A percentile compares a stretch with the other conserved stretches of the same genome.
Evolutionary conservation across 2,888 invertebrate genomes (phyloP).

Genomic region (Acanthoscelides obtectus): DNA sequence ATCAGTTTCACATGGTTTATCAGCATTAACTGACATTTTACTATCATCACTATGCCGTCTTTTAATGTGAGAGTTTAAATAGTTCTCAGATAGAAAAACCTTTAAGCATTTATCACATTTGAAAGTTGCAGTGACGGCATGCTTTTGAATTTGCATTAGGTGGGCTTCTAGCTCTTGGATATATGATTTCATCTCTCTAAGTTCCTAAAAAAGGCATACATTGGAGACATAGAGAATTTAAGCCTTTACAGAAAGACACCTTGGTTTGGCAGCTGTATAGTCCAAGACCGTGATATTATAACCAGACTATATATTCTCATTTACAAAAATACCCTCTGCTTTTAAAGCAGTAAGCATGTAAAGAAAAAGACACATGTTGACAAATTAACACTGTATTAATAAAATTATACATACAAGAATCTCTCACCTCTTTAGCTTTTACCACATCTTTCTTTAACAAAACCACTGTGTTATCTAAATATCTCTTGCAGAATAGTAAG

Average conservation of each 20-base stretch:
- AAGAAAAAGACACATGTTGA: too few relatives aligned
- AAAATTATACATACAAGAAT: too few relatives aligned
- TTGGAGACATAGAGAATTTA: too few relatives aligned
- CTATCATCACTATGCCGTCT: slow-evolving; percentile 51
- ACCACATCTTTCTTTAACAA: slow-evolving; percentile 61
- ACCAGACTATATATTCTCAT: too few relatives aligned
- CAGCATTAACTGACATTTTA: slow-evolving; percentile 25
- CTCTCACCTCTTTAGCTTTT: slow-evolving; percentile 50
- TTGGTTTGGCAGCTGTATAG: too few relatives aligned
- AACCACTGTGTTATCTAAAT: slow-evolving; percentile 64
- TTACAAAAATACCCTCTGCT: too few relatives aligned
- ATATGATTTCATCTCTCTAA: slow-evolving; percentile 33
- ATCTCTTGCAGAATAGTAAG: slow-evolving; percentile 68
- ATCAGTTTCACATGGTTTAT: slow-evolving; percentile 54
- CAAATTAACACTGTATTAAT: too few relatives aligned
- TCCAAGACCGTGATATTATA: too few relatives aligned
- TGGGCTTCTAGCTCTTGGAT: slow-evolving; percentile 51
- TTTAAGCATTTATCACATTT: slow-evolving; percentile 65
- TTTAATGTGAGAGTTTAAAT: slow-evolving; percentile 58
- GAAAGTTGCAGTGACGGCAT: slow-evolving; percentile 42
- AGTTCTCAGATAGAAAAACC: slow-evolving; percentile 61
- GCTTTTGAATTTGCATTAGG: slow-evolving; percentile 44
- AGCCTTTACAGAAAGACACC: too few relatives aligned
- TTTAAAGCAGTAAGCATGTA: too few relatives aligned
- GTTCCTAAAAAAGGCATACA: too few relatives aligned